Base-by-base conservation (phyloP, 2,797 vertebrate species). In the Anguilla pacifica region DNA sequence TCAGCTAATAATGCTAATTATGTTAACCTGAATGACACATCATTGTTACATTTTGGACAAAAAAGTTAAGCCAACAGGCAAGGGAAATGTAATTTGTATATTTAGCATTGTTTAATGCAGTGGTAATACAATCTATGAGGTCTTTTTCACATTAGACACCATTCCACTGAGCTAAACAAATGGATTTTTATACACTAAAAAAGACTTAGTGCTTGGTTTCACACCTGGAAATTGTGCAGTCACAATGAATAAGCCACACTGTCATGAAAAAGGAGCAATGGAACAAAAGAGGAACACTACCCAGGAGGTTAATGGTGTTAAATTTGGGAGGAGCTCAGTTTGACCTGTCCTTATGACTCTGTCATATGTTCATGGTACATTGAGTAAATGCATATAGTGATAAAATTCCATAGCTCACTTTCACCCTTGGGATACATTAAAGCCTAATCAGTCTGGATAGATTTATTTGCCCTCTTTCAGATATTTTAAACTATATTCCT, bases 141-240 rank as follows among this genome's bases (percentile, higher is more conserved):
- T 84, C 28, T 51, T 83, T 53, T 55, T 43, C 55, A 64, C 35
- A 61, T 59, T 25, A 67, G 31, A 64, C 39, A 84, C 35, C 84
- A 46, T 22, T 55, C 57, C 57, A 15, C 57, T 9, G 19, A 49
- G 43, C 43, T 43, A 85, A 64, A 85, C 55, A 85, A 84, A 67
- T 67, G 55, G 59, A 64, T 61, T 85, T 31, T 85, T 85, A 64
- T 67, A 22, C 25, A 11, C 22, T 85, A 67, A 85, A 10, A 67
- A 67, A 85, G 84, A 85, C 57, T 64, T 85, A 43, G 57, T 43
- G 55, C 57, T 67, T 85, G 31, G 57, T 61, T 64, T 85, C 84
- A 59, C 39, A 25, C 59, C 19, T 85, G 55, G 57, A 85, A 59
- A 85, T 64, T 85, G 35, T 64, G 84, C 59, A 35, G 59, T 64